Conservation (phyloP, 35 echinoderm and acorn worm genomes). For the Ophioderma brevispina region DNA sequence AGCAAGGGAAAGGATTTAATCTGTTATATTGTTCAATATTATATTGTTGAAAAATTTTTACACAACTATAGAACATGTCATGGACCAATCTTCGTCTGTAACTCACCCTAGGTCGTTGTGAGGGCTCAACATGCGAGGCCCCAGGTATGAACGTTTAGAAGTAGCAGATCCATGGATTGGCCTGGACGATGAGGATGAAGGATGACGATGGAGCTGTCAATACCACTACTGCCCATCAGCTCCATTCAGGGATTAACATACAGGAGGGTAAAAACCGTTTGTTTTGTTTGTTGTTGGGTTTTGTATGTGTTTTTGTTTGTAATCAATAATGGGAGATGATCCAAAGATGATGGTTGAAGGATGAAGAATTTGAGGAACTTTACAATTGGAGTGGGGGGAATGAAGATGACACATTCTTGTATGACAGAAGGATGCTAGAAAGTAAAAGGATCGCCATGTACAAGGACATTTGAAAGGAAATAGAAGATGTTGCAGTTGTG, state of each 20-base stretch:
- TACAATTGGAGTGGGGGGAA: background rate
- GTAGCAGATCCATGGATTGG: background rate
- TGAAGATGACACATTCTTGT: background rate
- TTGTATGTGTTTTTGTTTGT: too few species aligned
- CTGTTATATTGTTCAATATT: too few species aligned
- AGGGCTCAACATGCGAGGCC: background rate
- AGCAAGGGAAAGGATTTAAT: too few species aligned
- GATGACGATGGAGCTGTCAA: background rate
- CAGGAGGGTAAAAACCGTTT: too few species aligned
- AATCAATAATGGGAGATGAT: background rate
- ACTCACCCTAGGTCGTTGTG: background rate
- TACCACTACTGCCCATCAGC: too few species aligned
- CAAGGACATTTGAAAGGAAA: background rate
- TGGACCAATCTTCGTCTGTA: too few species aligned
- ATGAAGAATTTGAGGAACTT: background rate
- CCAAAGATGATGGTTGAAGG: too few species aligned
- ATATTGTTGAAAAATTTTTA: too few species aligned
- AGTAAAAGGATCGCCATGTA: background rate
- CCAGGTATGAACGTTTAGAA: background rate
- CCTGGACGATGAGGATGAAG: background rate
- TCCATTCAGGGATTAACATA: too few species aligned
- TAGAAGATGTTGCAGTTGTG: background rate
- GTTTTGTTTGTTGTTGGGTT: too few species aligned
- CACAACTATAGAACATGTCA: too few species aligned
- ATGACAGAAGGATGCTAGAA: background rate